A percentile compares a stretch with the other conserved stretches of the same genome.
Conservation (phyloP, 2,797 vertebrate genomes). For the Sebastes miniatus region DNA sequence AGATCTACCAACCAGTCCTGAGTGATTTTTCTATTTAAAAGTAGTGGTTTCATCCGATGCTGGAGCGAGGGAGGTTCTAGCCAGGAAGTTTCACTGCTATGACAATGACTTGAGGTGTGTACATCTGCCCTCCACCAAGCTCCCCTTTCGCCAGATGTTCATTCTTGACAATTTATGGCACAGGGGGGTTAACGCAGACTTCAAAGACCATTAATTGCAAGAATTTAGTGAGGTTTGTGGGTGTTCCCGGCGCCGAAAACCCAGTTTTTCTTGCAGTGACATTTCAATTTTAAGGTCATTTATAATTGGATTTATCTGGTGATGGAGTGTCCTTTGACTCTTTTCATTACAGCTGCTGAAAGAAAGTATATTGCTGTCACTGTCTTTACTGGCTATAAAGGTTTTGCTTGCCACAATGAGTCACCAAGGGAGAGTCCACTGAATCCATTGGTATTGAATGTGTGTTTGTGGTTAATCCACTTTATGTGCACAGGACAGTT, state of each 20-base stretch:
- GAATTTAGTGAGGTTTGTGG: background rate
- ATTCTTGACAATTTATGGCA: background rate
- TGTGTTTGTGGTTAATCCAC: background rate
- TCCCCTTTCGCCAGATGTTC: background rate
- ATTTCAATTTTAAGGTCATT: background rate
- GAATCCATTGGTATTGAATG: background rate
- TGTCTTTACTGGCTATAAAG: background rate
- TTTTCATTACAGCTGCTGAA: background rate
- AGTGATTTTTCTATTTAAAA: background rate
- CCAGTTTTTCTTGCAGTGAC: background rate
- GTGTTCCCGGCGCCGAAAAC: background rate
- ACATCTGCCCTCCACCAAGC: background rate
- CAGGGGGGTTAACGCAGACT: background rate
- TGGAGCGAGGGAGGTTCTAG: too few species aligned
- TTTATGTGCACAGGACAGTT: background rate
- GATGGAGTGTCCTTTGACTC: background rate
- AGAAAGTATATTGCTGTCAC: background rate
- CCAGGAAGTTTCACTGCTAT: too few species aligned
- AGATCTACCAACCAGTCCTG: background rate
- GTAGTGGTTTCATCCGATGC: too few species aligned
- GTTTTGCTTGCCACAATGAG: background rate
- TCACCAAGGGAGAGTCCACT: background rate
- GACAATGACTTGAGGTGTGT: background rate
- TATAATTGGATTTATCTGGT: constrained; percentile 1
- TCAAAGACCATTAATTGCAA: background rate